phyloP scores from a whole-genome alignment of 2,797 vertebrate species.

The Ptychobarbus kaznakovi region DNA sequence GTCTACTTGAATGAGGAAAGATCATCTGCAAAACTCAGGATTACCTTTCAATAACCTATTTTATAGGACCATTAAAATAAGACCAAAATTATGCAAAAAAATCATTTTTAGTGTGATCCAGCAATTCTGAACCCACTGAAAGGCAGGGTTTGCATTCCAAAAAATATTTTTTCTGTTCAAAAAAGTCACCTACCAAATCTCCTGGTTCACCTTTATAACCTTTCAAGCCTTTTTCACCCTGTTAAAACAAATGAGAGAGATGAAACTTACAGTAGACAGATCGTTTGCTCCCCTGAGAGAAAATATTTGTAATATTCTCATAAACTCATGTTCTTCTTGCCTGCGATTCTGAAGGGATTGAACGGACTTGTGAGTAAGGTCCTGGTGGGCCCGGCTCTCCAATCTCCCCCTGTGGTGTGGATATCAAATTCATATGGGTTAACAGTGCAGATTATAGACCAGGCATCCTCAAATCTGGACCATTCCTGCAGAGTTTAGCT shows the following conservation, averaged over 20 bases:
- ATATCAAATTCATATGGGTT: slow-evolving; percentile 39
- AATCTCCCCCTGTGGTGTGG: slow-evolving; percentile 74
- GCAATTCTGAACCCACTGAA: background rate
- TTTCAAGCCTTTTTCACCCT: slow-evolving; percentile 82
- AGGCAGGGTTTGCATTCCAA: background rate
- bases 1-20: background rate
- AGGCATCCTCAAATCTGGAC: no score
- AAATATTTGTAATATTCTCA: slow-evolving; percentile 55
- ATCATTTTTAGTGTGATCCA: background rate
- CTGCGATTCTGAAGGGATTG: slow-evolving; percentile 64
- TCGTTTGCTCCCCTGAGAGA: background rate
- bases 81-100: background rate
- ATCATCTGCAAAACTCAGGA: background rate
- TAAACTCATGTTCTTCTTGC: background rate
- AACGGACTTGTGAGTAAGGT: background rate
- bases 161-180: background rate
- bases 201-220: slow-evolving; percentile 83
- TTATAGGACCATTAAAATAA: background rate
- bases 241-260: slow-evolving; percentile 12
- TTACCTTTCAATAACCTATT: background rate
- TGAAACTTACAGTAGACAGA: background rate
- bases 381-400: slow-evolving; percentile 73
- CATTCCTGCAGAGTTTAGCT: no score
- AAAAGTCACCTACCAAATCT: slow-evolving; percentile 74
- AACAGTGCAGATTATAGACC: background rate